Evolutionary conservation across 1,140 invertebrate species (phyloP), one percentile per base, ranked within the genome.

Genomic region (Eubasilissa regina): DNA sequence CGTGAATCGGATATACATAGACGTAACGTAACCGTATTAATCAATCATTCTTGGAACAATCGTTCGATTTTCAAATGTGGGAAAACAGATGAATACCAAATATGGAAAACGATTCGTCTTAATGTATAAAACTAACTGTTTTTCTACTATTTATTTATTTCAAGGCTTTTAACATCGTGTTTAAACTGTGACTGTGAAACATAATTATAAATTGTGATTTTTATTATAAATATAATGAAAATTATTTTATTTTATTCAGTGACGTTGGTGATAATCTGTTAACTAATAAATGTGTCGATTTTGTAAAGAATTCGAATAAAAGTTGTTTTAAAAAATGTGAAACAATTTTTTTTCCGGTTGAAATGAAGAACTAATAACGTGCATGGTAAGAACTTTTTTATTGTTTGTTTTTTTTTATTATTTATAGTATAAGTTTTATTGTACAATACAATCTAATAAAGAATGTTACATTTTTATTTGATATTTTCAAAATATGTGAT

Each of bases 331-430:
- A 58, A 58, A 58, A 58, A 58, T 58, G 55, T 58, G 55, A 58
- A 58, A 21, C 3, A 21, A n/a, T n/a, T 10, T 21, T 6, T 17
- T 55, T 56, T 19, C 25, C 12, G 15, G 11, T 58, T 58, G 15
- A 58, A 58, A 58, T 58, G 55, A 58, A 58, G 17, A 58, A 58
- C 11, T 58, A 58, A 58, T 21, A 58, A 9, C 17, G 55, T 58
- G 55, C 55, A 58, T 21, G 55, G 55, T 58, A 58, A 58, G 55
- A 1, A 6, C 6, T 35, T 35, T 35, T 35, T 35, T 3, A 35
- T 35, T 6, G 6, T 35, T n/a, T 6, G 25, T 35, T 35, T 1
- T 35, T 35, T n/a, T n/a, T n/a, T n/a, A n/a, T n/a, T 35, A 35
- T 35, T 35, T 6, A 35, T 35, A 6, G 6, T 35, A 35, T 35